Evolutionary conservation across 2,113 vertebrate genomes (phyloP).

Genomic region (Sphyrna mokarran): DNA sequence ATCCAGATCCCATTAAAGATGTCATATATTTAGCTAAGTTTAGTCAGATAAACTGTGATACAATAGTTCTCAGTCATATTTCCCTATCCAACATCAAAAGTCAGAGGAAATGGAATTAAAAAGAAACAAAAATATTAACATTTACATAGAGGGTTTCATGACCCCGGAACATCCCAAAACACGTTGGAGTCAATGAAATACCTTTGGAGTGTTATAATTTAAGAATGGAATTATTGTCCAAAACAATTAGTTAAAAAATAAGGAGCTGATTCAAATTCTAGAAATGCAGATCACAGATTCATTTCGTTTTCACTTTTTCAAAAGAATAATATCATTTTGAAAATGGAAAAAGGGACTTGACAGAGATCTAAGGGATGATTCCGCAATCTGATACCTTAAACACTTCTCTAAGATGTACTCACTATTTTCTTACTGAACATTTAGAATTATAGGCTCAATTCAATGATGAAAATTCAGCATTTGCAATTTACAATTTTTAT

Average conservation of each 20-base stretch:
- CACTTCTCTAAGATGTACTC: neutral
- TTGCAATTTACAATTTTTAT: neutral
- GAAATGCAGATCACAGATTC: neutral
- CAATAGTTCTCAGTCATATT: neutral
- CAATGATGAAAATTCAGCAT: neutral
- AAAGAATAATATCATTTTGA: neutral
- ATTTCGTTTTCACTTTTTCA: neutral
- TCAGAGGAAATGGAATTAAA: neutral
- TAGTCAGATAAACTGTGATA: neutral
- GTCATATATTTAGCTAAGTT: neutral
- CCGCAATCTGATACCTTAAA: neutral
- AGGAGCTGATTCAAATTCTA: neutral
- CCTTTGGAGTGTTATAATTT: too few relatives aligned
- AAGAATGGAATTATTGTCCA: neutral
- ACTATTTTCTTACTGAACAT: neutral
- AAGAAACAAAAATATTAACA: neutral
- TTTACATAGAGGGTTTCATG: too few relatives aligned
- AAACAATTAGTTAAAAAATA: neutral
- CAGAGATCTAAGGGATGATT: neutral
- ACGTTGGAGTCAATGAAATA: too few relatives aligned
- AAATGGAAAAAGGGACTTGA: neutral
- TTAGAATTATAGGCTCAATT: neutral
- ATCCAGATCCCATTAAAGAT: neutral
- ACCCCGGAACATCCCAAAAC: too few relatives aligned
- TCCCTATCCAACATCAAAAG: neutral